phyloP scores from a whole-genome alignment of 1,140 invertebrate genomes.

The Portunus trituberculatus region DNA sequence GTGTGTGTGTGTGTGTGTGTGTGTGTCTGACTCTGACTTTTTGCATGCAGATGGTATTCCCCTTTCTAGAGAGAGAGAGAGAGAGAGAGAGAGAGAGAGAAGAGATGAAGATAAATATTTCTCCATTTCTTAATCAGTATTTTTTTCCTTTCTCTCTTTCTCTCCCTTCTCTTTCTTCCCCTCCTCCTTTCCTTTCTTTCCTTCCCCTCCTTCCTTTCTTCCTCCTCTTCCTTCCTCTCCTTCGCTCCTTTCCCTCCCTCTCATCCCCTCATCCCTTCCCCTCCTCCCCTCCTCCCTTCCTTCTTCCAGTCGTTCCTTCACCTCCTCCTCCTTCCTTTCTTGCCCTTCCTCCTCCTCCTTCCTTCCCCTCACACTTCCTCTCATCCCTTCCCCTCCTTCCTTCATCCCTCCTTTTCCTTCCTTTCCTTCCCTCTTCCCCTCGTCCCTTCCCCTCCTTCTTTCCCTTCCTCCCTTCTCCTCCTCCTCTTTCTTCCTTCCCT shows the following conservation, averaged over 20 bases:
- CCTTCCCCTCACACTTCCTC: too few relatives aligned
- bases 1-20: too few relatives aligned
- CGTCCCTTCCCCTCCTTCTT: background rate
- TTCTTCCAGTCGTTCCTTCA: background rate
- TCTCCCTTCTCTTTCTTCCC: background rate
- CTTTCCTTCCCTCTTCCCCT: background rate
- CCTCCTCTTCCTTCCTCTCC: background rate
- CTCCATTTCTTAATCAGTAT: background rate
- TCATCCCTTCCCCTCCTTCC: background rate
- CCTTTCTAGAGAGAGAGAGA: background rate
- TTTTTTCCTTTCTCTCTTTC: background rate
- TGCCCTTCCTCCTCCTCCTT: too few relatives aligned
- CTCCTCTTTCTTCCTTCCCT: background rate
- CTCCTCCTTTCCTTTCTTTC: too few relatives aligned
- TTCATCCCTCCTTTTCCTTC: background rate
- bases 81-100: conserved; percentile 21
- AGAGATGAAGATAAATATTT: background rate
- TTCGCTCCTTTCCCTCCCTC: conserved; percentile 8
- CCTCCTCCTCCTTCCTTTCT: background rate
- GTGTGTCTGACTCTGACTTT: too few relatives aligned
- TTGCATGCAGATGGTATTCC: too few relatives aligned
- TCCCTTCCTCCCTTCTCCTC: too few relatives aligned
- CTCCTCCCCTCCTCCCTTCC: background rate
- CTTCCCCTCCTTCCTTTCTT: too few relatives aligned
- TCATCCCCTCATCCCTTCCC: background rate